Conservation (phyloP, 2,113 vertebrate genomes). For the Panthera tigris region DNA sequence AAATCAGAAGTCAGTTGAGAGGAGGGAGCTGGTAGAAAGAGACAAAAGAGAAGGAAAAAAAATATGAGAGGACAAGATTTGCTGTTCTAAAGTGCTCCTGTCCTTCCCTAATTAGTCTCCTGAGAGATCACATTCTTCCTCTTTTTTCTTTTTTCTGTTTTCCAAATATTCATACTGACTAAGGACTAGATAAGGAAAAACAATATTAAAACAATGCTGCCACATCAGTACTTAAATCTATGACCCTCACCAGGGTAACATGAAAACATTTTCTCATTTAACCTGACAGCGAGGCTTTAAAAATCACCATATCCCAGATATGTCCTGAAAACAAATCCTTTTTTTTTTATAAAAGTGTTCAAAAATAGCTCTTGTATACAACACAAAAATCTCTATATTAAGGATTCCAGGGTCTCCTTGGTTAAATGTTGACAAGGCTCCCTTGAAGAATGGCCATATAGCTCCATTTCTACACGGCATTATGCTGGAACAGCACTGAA, state of each 20-base stretch:
- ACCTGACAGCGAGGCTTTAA: conserved; percentile 23
- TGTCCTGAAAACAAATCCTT: conserved; percentile 54
- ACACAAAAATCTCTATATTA: neutral
- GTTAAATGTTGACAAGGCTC: neutral
- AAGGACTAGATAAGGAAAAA: conserved; percentile 1
- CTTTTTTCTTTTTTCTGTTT: conserved; percentile 56
- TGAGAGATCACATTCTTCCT: neutral
- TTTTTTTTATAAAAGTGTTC: neutral
- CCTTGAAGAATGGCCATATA: neutral
- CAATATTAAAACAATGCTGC: neutral
- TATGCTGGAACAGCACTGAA: neutral
- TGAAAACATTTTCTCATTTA: conserved; percentile 32
- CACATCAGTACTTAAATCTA: conserved; percentile 45
- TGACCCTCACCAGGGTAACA: conserved; percentile 46
- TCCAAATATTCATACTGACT: conserved; percentile 36
- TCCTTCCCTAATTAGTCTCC: neutral
- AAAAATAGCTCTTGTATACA: neutral
- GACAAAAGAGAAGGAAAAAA: neutral
- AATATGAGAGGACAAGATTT: no score
- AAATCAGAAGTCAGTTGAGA: neutral
- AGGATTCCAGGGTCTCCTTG: neutral
- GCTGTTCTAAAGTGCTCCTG: accelerated
- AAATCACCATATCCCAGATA: neutral
- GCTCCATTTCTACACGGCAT: neutral
- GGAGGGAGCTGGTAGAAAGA: neutral